These are phyloP conservation scores for Chironomus riparius DNA, from an alignment of 2,888 invertebrate species.

Conservation along the genomic window DNA sequence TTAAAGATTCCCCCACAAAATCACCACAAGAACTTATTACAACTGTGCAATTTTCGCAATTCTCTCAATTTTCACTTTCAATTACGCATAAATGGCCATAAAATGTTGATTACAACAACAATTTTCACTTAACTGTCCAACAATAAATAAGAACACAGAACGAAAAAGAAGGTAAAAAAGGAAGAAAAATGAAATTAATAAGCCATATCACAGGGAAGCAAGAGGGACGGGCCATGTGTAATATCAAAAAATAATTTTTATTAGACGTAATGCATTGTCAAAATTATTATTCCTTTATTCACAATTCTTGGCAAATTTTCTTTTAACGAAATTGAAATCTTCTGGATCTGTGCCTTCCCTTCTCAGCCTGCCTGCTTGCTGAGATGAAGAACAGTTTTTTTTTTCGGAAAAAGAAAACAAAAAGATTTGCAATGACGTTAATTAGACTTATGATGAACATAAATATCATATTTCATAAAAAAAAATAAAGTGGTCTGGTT, in stretches of 20 bases:
- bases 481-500: conserved; percentile 8
- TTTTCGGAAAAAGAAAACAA: not conserved
- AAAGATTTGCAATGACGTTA: conserved; percentile 20
- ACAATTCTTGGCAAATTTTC: not conserved
- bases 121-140: not conserved
- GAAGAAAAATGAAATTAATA: conserved; percentile 17
- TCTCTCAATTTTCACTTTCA: not conserved
- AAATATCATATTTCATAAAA: conserved; percentile 16
- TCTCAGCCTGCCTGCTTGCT: not conserved
- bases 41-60: not conserved
- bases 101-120: not conserved
- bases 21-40: too few relatives aligned
- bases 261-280: conserved; percentile 1
- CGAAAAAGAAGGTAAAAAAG: not conserved
- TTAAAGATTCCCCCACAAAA: too few relatives aligned
- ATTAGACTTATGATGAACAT: conserved; percentile 24
- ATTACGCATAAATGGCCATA: too few relatives aligned
- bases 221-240: conserved; percentile 7
- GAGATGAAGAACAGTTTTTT: not conserved
- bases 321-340: not conserved
- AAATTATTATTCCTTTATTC: not conserved
- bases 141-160: not conserved
- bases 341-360: not conserved
- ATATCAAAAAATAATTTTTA: not conserved
- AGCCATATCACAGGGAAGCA: conserved; percentile 3